Percentiles rank a stretch among this genome's conserved stretches.
Evolutionary conservation across 2,113 vertebrate species (phyloP).

Genomic region (Lamprologus tigripictilis): DNA sequence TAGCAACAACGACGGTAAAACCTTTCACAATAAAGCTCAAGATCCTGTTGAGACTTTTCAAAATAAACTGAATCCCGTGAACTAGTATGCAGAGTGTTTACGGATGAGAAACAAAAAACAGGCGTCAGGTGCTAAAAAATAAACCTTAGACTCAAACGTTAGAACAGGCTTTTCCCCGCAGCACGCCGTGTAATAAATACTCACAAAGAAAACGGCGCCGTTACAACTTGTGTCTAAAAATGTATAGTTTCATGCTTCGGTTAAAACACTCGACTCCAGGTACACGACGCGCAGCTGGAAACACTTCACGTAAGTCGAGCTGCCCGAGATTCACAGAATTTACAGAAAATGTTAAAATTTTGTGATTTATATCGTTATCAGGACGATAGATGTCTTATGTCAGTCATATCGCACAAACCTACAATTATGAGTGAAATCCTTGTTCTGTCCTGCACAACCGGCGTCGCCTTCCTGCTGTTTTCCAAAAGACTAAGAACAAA

Average conservation of each 20-base stretch:
- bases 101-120: accelerated
- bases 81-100: accelerated
- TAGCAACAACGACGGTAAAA: not conserved
- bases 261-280: accelerated
- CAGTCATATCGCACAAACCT: accelerated
- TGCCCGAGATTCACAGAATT: accelerated
- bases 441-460: not conserved
- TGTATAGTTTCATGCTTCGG: accelerated
- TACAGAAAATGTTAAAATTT: not conserved
- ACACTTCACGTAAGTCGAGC: not conserved
- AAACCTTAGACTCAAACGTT: too few relatives aligned
- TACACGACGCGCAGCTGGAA: accelerated
- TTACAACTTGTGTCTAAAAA: accelerated
- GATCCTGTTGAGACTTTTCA: not conserved
- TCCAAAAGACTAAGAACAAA: not conserved
- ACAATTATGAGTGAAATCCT: not conserved
- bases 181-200: not conserved
- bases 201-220: not conserved
- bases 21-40: not conserved
- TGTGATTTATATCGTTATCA: accelerated
- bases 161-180: too few relatives aligned
- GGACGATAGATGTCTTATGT: not conserved
- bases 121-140: accelerated
- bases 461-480: not conserved
- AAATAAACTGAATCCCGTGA: accelerated